Conservation (phyloP, 2,888 invertebrate genomes). For the Dorcus parallelipipedus region DNA sequence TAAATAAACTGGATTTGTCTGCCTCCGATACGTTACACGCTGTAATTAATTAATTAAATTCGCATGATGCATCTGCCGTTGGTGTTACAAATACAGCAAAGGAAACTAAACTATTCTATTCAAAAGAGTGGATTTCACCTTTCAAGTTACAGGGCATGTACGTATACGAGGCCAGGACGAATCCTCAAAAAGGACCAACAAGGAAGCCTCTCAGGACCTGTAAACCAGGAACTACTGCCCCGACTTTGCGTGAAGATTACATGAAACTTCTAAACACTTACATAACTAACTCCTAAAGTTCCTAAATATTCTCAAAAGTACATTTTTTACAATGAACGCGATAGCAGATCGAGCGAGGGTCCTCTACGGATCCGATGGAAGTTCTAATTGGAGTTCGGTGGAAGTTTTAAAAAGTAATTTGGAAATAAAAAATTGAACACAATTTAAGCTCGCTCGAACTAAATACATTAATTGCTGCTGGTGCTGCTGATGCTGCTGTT, state of each 20-base stretch:
- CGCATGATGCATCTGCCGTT: neutral
- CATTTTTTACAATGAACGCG: slow-evolving; percentile 1
- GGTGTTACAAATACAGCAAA: slow-evolving; percentile 11
- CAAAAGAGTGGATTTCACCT: slow-evolving; percentile 45
- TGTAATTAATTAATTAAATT: too few species aligned
- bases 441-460: neutral
- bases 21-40: too few species aligned
- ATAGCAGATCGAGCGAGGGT: neutral
- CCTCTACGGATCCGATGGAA: neutral
- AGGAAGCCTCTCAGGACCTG: slow-evolving; percentile 46
- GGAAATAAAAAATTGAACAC: neutral
- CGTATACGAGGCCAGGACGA: slow-evolving; percentile 46
- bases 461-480: neutral
- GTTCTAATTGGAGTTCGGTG: slow-evolving; percentile 4
- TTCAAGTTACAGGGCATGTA: slow-evolving; percentile 42
- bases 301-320: slow-evolving; percentile 5
- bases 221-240: slow-evolving; percentile 49
- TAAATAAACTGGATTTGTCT: too few species aligned
- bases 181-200: slow-evolving; percentile 46
- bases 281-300: slow-evolving; percentile 33
- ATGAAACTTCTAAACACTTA: slow-evolving; percentile 21
- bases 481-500: too few species aligned
- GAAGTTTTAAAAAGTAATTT: slow-evolving; percentile 8
- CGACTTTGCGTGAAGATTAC: slow-evolving; percentile 34
- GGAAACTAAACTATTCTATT: slow-evolving; percentile 32